These are phyloP conservation scores for Ptilonorhynchus violaceus DNA, from an alignment of 2,113 vertebrate genomes.

Conservation along the genomic window DNA sequence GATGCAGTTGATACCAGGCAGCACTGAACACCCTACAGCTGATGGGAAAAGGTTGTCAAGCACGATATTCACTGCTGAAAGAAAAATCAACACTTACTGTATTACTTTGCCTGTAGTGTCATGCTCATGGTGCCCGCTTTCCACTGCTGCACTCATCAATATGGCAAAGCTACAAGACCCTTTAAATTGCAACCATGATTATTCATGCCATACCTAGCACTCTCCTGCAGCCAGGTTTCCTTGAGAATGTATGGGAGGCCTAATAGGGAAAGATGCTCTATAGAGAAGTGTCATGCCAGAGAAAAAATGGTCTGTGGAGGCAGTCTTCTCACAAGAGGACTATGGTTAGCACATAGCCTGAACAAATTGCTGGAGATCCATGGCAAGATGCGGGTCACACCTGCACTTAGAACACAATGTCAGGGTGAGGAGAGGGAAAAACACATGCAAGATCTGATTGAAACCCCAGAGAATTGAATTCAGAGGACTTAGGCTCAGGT, in stretches of 20 bases:
- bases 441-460: not conserved
- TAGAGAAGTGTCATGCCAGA: not conserved
- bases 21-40: not conserved
- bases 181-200: not conserved
- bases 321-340: not conserved
- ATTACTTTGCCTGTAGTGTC: not conserved
- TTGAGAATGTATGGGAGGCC: not conserved
- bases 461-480: not conserved
- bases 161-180: not conserved
- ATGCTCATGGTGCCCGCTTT: not conserved
- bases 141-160: not conserved
- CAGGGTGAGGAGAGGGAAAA: rapidly evolving
- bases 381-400: not conserved
- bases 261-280: not conserved
- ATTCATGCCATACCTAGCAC: not conserved
- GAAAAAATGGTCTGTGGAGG: not conserved
- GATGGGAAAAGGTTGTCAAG: not conserved
- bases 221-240: not conserved
- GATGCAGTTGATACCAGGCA: not conserved
- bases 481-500: not conserved
- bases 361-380: not conserved
- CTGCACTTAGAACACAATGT: not conserved
- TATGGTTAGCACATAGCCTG: not conserved
- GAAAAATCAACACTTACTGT: not conserved
- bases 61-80: not conserved